Evolutionary conservation across 2,113 vertebrate genomes (phyloP).

Genomic region (Synchiropus splendidus): DNA sequence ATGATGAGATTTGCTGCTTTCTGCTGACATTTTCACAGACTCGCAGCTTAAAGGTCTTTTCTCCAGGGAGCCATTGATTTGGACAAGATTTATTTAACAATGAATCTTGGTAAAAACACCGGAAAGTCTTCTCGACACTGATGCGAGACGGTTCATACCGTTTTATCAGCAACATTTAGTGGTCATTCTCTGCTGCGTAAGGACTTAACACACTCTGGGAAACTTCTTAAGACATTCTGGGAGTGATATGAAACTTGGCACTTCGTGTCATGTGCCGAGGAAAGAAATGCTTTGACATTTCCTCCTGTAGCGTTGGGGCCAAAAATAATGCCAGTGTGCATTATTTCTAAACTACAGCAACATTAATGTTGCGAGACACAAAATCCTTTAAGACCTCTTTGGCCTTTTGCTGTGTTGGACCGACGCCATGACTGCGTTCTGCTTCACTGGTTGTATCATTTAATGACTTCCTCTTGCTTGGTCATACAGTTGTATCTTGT

Average conservation of each 20-base stretch:
- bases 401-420: neutral
- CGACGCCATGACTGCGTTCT: neutral
- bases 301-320: slow-evolving; percentile 2
- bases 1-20: slow-evolving; percentile 14
- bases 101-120: slow-evolving; percentile 3
- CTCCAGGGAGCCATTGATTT: slow-evolving; percentile 2
- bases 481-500: too few species aligned
- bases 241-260: slow-evolving; percentile 1
- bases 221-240: slow-evolving; percentile 1
- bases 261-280: neutral
- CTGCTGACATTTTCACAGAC: slow-evolving; percentile 18
- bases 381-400: neutral
- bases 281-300: slow-evolving; percentile 6
- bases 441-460: neutral
- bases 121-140: slow-evolving; percentile 5
- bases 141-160: neutral
- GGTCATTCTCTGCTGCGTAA: too few species aligned
- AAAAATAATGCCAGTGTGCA: slow-evolving; percentile 2
- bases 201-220: slow-evolving; percentile 1
- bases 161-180: neutral
- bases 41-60: slow-evolving; percentile 4
- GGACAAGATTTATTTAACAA: slow-evolving; percentile 10
- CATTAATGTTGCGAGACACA: neutral
- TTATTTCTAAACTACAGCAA: slow-evolving; percentile 4
- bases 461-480: neutral